phyloP scores from a whole-genome alignment of 2,113 vertebrate species.

The Syrrhaptes paradoxus region DNA sequence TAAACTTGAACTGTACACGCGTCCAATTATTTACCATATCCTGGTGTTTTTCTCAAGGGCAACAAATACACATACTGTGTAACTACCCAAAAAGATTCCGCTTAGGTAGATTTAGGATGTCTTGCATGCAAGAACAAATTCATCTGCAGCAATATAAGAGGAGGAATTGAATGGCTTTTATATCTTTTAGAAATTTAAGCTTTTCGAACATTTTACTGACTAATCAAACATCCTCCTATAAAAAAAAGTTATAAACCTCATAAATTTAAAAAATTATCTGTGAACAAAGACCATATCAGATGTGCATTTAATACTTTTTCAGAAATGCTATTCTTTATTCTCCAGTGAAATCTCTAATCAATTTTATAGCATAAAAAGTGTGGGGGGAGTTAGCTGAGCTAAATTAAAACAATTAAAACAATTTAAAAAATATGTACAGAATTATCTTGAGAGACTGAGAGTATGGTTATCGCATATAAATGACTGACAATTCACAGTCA shows the following conservation, averaged over 20 bases:
- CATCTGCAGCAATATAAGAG: background rate
- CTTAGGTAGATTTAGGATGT: background rate
- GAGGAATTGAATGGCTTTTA: background rate
- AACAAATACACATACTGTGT: background rate
- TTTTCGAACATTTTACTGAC: background rate
- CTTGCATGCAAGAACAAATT: background rate
- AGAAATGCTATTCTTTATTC: background rate
- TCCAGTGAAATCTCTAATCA: background rate
- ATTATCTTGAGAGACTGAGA: background rate
- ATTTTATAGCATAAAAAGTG: background rate
- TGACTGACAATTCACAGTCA: background rate
- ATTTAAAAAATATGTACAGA: background rate
- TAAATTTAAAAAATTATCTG: background rate
- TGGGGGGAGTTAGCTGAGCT: background rate
- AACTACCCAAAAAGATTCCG: background rate
- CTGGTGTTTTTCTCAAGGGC: background rate
- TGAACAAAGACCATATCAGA: background rate
- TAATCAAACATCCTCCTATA: background rate
- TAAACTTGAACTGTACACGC: background rate
- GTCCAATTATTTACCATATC: background rate
- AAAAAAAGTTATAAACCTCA: background rate
- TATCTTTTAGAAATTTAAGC: background rate
- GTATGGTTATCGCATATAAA: background rate
- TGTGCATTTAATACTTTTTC: background rate
- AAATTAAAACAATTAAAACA: slow-evolving; percentile 15